Base-by-base conservation (phyloP, 2,797 vertebrate species). In the Arrhamphus sclerolepis region DNA sequence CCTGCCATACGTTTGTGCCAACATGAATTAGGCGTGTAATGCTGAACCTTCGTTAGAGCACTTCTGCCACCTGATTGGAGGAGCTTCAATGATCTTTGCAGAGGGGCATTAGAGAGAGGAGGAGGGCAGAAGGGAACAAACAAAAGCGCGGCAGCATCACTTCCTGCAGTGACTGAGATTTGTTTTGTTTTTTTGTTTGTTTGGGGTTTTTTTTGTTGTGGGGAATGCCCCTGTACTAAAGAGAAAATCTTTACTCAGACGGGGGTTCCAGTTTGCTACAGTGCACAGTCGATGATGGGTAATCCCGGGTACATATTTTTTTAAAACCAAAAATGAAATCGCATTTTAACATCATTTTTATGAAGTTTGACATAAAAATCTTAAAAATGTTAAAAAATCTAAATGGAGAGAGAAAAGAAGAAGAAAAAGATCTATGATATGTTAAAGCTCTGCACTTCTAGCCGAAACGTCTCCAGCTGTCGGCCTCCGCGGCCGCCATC, bases 251-350 rank as follows among this genome's bases (percentile, higher is more conserved):
- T 82, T 69, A 87, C 81, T 83, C 84, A 84, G 69, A 81, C 38
- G 79, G 80, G 83, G 84, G 82, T 88, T 90, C 81, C 87, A 77
- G 86, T 86, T 89, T 87, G 87, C 87, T 89, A 89, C 82, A 86
- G 89, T 91, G 90, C 91, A 92, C 92, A 91, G 87, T 90, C 77
- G 77, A 88, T 88, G 80, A 87, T 87, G 90, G 90, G 82, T 87
- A 88, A 91, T 91, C 91, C 92, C 90, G 91, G 91, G 91, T 93
- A 93, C 91, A 90, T 92, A 90, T 92, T 90, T 90, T 93, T 92
- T 91, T 88, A 90, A 92, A 92, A 91, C 90, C 91, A 93, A 93
- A 94, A 91, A 89, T 83, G 62, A 88, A 91, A 90, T 91, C 4
- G 82, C 88, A 90, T 90, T 92, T 90, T 91, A 89, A 89, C 80